These are phyloP conservation scores for Drosophila nebulosa DNA, from an alignment of 1,140 invertebrate genomes.

Conservation along the genomic window DNA sequence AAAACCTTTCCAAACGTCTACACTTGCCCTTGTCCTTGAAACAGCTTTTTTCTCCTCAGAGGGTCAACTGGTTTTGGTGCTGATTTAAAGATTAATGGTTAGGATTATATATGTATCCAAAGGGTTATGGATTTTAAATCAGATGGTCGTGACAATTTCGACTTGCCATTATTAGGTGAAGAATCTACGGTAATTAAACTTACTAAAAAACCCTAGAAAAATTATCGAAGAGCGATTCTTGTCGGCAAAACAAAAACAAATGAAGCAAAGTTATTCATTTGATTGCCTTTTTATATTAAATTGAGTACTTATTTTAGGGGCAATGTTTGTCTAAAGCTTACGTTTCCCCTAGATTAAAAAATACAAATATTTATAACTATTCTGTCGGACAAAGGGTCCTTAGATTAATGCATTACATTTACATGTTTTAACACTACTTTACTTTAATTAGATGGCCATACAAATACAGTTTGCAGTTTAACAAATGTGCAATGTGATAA, in stretches of 20 bases:
- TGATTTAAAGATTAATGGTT: background rate
- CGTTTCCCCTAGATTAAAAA: background rate
- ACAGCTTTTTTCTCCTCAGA: background rate
- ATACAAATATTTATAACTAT: background rate
- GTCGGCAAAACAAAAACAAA: background rate
- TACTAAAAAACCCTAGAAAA: constrained; percentile 51
- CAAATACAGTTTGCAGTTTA: too few species aligned
- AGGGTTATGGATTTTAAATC: constrained; percentile 30
- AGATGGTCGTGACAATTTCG: background rate
- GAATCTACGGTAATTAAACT: constrained; percentile 27
- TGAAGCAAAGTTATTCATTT: constrained; percentile 2
- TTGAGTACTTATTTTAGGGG: background rate
- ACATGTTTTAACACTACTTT: too few species aligned
- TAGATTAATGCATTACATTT: background rate
- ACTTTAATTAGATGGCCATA: too few species aligned
- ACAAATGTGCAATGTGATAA: too few species aligned
- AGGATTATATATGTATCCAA: constrained; percentile 23
- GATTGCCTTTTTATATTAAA: background rate
- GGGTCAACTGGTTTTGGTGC: background rate
- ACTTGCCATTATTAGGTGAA: background rate
- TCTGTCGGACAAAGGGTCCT: background rate
- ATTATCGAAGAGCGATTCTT: constrained; percentile 51
- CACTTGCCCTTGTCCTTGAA: background rate
- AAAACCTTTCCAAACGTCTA: too few species aligned
- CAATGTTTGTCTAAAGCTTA: background rate